A percentile compares a stretch with the other conserved stretches of the same genome.
These are phyloP conservation scores for Lypha dubia DNA, from an alignment of 2,888 invertebrate species.

Conservation along the genomic window DNA sequence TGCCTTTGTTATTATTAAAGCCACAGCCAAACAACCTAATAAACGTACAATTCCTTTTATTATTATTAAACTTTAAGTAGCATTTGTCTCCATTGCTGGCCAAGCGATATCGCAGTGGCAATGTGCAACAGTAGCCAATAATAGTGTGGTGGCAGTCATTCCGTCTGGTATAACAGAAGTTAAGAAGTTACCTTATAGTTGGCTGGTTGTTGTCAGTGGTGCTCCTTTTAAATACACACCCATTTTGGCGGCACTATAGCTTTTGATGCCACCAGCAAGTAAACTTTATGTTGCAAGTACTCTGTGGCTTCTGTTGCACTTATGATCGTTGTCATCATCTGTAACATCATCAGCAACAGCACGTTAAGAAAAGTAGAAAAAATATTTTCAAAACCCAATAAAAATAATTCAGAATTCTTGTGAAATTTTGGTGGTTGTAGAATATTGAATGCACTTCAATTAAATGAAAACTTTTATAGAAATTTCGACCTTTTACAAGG, in stretches of 20 bases:
- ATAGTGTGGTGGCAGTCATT: conserved; percentile 70
- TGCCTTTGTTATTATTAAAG: conserved; percentile 58
- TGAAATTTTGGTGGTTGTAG: not conserved
- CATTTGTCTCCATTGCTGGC: conserved; percentile 67
- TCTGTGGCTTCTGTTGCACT: conserved; percentile 72
- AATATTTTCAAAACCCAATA: conserved; percentile 18
- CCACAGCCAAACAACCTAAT: conserved; percentile 46
- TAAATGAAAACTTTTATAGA: too few species aligned
- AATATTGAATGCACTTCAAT: conserved; percentile 7
- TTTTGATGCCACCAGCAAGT: conserved; percentile 70
- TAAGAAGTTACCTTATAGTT: conserved; percentile 67
- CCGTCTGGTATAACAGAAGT: conserved; percentile 69
- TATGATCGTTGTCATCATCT: conserved; percentile 73
- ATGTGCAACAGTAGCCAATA: conserved; percentile 68
- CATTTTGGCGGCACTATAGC: conserved; percentile 66
- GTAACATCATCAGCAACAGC: conserved; percentile 72
- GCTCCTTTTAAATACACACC: conserved; percentile 70
- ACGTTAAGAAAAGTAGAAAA: conserved; percentile 53
- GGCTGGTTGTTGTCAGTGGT: conserved; percentile 69
- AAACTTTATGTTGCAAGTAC: conserved; percentile 70
- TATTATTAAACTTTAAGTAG: conserved; percentile 58
- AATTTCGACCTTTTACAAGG: too few species aligned
- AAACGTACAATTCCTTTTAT: conserved; percentile 52
- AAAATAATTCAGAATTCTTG: not conserved
- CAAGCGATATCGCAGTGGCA: conserved; percentile 46